These are phyloP conservation scores for Anarrhichthys ocellatus DNA, from an alignment of 2,113 vertebrate genomes.

Conservation along the genomic window DNA sequence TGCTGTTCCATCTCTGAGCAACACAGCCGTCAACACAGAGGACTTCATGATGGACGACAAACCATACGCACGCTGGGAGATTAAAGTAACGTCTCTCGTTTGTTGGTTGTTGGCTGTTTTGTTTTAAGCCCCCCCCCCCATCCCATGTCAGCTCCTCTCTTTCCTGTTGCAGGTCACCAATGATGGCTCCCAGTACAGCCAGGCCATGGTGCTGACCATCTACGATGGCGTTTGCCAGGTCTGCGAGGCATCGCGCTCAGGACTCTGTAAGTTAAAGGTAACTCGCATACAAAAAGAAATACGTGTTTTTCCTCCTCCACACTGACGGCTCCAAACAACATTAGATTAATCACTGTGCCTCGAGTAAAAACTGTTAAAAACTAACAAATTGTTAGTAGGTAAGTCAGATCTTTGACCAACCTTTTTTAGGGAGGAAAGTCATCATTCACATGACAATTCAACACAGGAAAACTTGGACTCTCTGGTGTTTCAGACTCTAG, in stretches of 20 bases:
- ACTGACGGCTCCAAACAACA: background rate
- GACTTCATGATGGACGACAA: slow-evolving; percentile 82
- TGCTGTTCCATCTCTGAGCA: slow-evolving; percentile 79
- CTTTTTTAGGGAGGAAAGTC: background rate
- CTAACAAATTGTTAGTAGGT: background rate
- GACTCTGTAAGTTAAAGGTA: slow-evolving; percentile 91
- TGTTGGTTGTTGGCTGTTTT: too few species aligned
- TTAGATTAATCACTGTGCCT: background rate
- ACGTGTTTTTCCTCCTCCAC: background rate
- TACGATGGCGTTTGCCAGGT: slow-evolving; percentile 85
- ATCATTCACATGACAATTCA: background rate
- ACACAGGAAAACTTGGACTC: slow-evolving; percentile 1
- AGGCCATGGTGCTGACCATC: slow-evolving; percentile 83
- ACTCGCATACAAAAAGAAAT: slow-evolving; percentile 46
- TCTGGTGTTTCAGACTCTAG: background rate
- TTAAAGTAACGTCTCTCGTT: slow-evolving; percentile 78
- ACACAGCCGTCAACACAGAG: slow-evolving; percentile 67
- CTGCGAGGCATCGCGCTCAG: slow-evolving; percentile 76
- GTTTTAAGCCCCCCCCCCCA: rapidly evolving
- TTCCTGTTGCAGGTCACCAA: slow-evolving; percentile 82
- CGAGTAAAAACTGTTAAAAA: background rate
- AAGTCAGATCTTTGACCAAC: background rate
- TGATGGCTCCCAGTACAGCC: slow-evolving; percentile 84
- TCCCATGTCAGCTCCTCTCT: background rate
- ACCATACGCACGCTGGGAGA: slow-evolving; percentile 86